phyloP scores from a whole-genome alignment of 64 coral and sea anemone genomes.

The Orbicella faveolata region DNA sequence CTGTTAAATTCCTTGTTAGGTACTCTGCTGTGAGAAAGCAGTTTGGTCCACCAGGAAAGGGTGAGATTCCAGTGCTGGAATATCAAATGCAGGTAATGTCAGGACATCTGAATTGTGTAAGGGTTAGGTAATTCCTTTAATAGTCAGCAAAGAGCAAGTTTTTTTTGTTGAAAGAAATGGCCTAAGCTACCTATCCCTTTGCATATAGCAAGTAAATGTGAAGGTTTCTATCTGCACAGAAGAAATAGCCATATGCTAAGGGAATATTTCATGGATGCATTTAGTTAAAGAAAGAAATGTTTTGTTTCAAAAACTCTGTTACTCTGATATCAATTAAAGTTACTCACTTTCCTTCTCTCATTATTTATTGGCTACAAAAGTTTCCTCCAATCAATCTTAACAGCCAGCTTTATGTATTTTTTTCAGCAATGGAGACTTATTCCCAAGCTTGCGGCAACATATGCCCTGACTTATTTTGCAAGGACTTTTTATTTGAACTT shows the following conservation, averaged over 20 bases:
- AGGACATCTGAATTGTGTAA: neutral
- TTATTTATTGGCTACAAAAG: neutral
- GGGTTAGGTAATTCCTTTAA: too few relatives aligned
- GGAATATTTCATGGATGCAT: too few relatives aligned
- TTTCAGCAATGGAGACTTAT: conserved; percentile 98
- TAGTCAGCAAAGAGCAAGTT: too few relatives aligned
- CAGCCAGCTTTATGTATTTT: neutral
- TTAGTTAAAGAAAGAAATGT: too few relatives aligned
- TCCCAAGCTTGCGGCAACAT: conserved; percentile 88
- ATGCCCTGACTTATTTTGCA: conserved; percentile 82
- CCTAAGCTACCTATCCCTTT: too few relatives aligned
- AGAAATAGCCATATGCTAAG: too few relatives aligned
- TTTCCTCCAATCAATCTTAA: neutral
- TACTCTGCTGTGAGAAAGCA: conserved; percentile 95
- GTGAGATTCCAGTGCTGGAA: conserved; percentile 93
- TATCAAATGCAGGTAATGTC: conserved; percentile 97
- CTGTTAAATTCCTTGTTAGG: conserved; percentile 14
- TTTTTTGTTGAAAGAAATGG: too few relatives aligned
- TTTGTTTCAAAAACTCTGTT: too few relatives aligned
- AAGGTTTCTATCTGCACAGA: neutral
- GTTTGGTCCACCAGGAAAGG: conserved; percentile 90
- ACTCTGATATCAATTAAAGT: too few relatives aligned
- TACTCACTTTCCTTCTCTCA: too few relatives aligned
- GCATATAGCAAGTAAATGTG: too few relatives aligned
- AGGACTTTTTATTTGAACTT: conserved; percentile 76